A percentile compares a stretch with the other conserved stretches of the same genome.
phyloP scores from a whole-genome alignment of 2,888 invertebrate genomes.

The Liodrosophila aerea region DNA sequence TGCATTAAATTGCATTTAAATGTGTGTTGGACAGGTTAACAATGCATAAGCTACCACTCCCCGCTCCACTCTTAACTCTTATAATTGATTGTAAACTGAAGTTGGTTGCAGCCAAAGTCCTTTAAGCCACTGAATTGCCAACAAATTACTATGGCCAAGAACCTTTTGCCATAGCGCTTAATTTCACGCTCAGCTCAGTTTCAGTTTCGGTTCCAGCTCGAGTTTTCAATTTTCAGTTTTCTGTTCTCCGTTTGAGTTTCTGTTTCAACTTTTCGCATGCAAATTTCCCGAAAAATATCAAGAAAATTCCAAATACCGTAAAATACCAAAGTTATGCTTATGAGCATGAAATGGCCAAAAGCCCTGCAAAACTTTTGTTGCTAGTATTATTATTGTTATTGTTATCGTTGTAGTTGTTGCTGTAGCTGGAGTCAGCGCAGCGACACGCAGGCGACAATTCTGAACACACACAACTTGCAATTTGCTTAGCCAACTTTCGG shows the following conservation, averaged over 20 bases:
- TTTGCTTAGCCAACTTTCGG: constrained; percentile 34
- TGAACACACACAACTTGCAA: constrained; percentile 34
- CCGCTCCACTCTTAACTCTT: neutral
- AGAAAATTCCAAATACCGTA: constrained; percentile 1
- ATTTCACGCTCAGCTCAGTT: constrained; percentile 20
- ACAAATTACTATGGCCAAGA: constrained; percentile 40
- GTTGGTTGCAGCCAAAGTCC: constrained; percentile 17
- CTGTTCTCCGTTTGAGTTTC: neutral
- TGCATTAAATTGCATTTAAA: constrained; percentile 80
- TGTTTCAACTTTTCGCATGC: constrained; percentile 26
- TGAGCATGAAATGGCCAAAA: constrained; percentile 59
- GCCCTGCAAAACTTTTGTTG: constrained; percentile 33
- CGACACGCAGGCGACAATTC: constrained; percentile 45
- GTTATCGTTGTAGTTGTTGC: neutral
- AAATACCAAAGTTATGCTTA: constrained; percentile 58
- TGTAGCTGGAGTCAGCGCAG: constrained; percentile 17
- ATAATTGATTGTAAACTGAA: constrained; percentile 58
- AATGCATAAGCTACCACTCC: constrained; percentile 33
- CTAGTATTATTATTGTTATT: neutral
- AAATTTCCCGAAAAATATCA: constrained; percentile 32
- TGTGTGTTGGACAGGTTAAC: constrained; percentile 81
- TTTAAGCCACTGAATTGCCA: constrained; percentile 31
- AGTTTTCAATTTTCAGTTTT: no score
- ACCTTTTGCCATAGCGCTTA: constrained; percentile 4
- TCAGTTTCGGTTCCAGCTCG: neutral